phyloP scores from a whole-genome alignment of 2,888 invertebrate species.

The Cactoblastis cactorum region DNA sequence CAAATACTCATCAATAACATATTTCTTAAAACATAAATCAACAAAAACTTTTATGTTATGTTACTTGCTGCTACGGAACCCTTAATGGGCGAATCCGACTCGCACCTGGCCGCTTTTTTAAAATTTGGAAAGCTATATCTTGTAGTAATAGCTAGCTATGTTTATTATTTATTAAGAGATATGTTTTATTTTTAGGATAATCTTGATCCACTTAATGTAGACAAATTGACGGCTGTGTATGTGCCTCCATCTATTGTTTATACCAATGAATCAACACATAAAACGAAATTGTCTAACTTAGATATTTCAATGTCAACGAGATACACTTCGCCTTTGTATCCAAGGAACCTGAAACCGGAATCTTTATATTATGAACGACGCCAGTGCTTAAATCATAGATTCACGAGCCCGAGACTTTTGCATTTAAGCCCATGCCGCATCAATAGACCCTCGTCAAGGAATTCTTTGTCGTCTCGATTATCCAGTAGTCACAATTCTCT shows the following conservation, averaged over 20 bases:
- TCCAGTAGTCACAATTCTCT: conserved; percentile 93
- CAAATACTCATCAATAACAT: no score
- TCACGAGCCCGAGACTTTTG: conserved; percentile 71
- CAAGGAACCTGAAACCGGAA: conserved; percentile 59
- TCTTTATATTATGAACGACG: conserved; percentile 61
- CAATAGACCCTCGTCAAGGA: conserved; percentile 85
- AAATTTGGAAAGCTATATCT: no score
- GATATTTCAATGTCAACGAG: conserved; percentile 42
- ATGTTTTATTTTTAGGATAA: conserved; percentile 52
- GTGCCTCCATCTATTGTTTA: conserved; percentile 47
- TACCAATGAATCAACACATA: conserved; percentile 39
- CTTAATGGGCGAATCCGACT: no score
- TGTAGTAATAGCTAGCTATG: conserved; percentile 5
- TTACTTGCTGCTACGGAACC: no score
- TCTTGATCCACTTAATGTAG: conserved; percentile 40
- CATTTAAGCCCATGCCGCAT: conserved; percentile 81
- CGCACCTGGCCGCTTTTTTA: no score
- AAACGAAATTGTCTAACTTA: conserved; percentile 37
- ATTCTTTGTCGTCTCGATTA: conserved; percentile 86
- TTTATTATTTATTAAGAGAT: neutral
- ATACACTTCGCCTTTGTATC: conserved; percentile 60
- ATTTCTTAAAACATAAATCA: no score
- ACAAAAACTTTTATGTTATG: no score
- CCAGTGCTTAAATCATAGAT: conserved; percentile 63
- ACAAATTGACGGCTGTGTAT: conserved; percentile 43